phyloP scores from a whole-genome alignment of 53 echinoderm and acorn worm species.

The Holothuria leucospilota region DNA sequence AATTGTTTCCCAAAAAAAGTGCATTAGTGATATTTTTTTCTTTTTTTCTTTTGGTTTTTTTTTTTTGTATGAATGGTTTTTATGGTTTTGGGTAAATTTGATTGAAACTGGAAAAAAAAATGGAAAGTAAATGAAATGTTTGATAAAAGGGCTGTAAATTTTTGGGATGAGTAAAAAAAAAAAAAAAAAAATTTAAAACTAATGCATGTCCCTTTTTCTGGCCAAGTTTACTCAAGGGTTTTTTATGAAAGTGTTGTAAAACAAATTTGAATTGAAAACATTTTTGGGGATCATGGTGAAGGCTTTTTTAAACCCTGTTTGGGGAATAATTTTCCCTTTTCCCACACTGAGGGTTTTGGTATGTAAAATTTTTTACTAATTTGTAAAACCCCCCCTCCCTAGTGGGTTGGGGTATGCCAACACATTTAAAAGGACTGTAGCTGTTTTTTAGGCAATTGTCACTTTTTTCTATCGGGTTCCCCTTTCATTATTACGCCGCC shows the following conservation, averaged over 20 bases:
- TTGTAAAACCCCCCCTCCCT: no score
- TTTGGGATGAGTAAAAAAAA: background rate
- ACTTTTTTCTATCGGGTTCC: slow-evolving; percentile 6
- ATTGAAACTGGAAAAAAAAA: slow-evolving; percentile 3
- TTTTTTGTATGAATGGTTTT: slow-evolving; percentile 35
- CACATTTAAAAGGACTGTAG: background rate
- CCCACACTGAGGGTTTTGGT: slow-evolving; percentile 1
- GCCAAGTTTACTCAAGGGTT: slow-evolving; percentile 1
- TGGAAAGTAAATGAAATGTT: background rate
- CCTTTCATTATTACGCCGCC: slow-evolving; percentile 9
- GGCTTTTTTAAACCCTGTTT: slow-evolving; percentile 42
- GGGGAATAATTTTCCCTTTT: slow-evolving; percentile 34
- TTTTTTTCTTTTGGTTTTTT: background rate
- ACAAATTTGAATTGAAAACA: slow-evolving; percentile 27
- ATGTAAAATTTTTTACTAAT: no score
- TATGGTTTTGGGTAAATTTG: slow-evolving; percentile 9
- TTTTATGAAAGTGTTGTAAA: slow-evolving; percentile 40
- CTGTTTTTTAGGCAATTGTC: slow-evolving; percentile 7
- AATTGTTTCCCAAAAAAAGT: background rate
- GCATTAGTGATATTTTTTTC: slow-evolving; percentile 17
- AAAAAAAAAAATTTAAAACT: slow-evolving; percentile 18
- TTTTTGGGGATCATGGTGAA: slow-evolving; percentile 28
- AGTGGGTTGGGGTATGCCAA: no score
- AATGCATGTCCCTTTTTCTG: slow-evolving; percentile 31
- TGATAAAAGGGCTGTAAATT: slow-evolving; percentile 31